Percentiles rank a stretch among this genome's conserved stretches.
phyloP scores from a whole-genome alignment of 2,113 vertebrate species.

The Proteles cristata region DNA sequence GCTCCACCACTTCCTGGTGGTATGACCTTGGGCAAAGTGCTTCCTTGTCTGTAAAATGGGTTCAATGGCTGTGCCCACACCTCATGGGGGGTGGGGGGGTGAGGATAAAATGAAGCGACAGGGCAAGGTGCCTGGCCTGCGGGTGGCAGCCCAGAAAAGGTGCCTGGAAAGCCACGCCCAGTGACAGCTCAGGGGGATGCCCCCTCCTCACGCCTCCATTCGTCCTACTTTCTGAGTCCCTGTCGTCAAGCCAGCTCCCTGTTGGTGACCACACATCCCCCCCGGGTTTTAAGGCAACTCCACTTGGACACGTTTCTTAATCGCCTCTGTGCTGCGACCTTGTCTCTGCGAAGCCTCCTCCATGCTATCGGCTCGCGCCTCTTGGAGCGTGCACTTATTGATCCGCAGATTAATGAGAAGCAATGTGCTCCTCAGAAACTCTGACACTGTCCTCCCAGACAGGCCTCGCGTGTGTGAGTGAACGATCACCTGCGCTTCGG shows the following conservation, averaged over 20 bases:
- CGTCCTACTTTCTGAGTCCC: background rate
- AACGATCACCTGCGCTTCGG: background rate
- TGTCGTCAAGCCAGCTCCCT: background rate
- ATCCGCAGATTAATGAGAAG: slow-evolving; percentile 52
- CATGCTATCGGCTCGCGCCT: background rate
- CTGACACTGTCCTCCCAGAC: slow-evolving; percentile 24
- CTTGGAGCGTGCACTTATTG: background rate
- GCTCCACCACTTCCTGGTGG: background rate
- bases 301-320: slow-evolving; percentile 19
- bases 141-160: background rate
- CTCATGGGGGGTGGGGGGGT: rapidly evolving
- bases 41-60: background rate
- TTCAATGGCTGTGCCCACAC: background rate
- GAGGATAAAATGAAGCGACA: background rate
- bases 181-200: rapidly evolving
- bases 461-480: slow-evolving; percentile 18
- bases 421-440: slow-evolving; percentile 38
- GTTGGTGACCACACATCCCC: background rate
- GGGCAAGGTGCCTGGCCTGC: rapidly evolving
- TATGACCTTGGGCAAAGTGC: background rate
- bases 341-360: background rate
- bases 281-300: background rate
- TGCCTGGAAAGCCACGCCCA: background rate
- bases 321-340: slow-evolving; percentile 14
- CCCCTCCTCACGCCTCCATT: background rate